A percentile compares a stretch with the other conserved stretches of the same genome.
Conservation (phyloP, 2,113 vertebrate genomes). For the Lepus europaeus region DNA sequence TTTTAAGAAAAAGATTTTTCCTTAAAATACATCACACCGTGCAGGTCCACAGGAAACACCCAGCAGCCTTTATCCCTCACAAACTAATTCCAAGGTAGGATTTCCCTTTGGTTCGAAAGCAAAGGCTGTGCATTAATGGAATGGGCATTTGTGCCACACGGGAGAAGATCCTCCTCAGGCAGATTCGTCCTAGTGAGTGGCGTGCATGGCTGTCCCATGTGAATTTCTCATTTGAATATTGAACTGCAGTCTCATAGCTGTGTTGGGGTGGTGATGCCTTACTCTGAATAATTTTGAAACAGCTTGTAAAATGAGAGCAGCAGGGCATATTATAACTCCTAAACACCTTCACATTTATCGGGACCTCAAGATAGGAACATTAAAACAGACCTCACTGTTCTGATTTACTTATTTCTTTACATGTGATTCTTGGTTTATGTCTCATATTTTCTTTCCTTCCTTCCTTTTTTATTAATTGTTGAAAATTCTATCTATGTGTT, state of each 20-base stretch:
- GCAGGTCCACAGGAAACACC: not conserved
- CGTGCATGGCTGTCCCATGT: not conserved
- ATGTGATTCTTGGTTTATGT: not conserved
- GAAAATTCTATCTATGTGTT: not conserved
- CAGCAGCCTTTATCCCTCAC: constrained; percentile 6
- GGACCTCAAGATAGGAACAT: not conserved
- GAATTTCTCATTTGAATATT: constrained; percentile 52
- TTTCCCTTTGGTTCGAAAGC: constrained; percentile 55
- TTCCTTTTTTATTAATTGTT: not conserved
- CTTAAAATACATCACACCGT: constrained; percentile 18
- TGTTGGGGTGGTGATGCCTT: not conserved
- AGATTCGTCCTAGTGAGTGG: not conserved
- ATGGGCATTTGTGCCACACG: not conserved
- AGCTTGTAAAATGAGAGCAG: not conserved
- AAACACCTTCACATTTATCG: not conserved
- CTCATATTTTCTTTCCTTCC: not conserved
- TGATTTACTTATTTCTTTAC: constrained; percentile 22
- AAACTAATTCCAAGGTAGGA: constrained; percentile 35
- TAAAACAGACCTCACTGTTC: not conserved
- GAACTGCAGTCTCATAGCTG: not conserved
- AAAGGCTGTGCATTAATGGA: constrained; percentile 45
- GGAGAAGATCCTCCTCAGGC: constrained; percentile 34
- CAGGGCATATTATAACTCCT: not conserved
- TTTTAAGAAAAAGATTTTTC: constrained; percentile 42
- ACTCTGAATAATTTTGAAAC: constrained; percentile 47